Evolutionary conservation across 2,113 vertebrate species (phyloP), one percentile per base, ranked within the genome.

Genomic region (Recurvirostra avosetta): DNA sequence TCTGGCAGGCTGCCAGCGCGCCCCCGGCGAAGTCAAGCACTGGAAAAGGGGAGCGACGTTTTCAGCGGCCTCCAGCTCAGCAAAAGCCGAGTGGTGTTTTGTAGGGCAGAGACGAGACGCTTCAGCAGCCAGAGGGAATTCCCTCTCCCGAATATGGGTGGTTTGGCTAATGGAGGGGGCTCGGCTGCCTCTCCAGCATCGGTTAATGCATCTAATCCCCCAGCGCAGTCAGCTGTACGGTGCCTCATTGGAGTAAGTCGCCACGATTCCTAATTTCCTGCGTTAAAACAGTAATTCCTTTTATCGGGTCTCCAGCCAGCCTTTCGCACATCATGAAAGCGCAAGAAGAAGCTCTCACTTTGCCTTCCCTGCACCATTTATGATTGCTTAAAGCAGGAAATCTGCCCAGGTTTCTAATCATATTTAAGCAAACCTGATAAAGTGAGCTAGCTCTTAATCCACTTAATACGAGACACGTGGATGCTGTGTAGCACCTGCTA

Each of bases 401-500:
- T 43, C 43, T 79, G 43, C 50, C 47, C 71, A 32, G 34, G 20
- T 50, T 83, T 74, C 34, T 77, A 52, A 77, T 52, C 7, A 4
- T 17, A 25, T 84, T 74, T 62, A 45, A 50, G 15, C 15, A 83
- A 61, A 56, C 58, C 30, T 66, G 62, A 61, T 65, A 10, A 87
- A 52, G 19, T 26, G 30, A 72, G n/a, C 66, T 12, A 25, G 23
- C 53, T 79, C 67, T 81, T 41, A 45, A 38, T 77, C 47, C 12
- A 2, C 45, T 53, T 50, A 26, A 40, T 1, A 29, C 0, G 2
- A 58, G 58, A 5, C 11, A 17, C 2, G 1, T 1, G 20, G 77
- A 8, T 45, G 38, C 74, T 53, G 27, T 15, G 34, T 16, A 9
- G 80, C 0, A 2, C n/a, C 72, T 16, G 26, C 30, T 59, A 1